These are phyloP conservation scores for Sylvicola fuscatus DNA, from an alignment of 2,888 invertebrate species.

Conservation along the genomic window DNA sequence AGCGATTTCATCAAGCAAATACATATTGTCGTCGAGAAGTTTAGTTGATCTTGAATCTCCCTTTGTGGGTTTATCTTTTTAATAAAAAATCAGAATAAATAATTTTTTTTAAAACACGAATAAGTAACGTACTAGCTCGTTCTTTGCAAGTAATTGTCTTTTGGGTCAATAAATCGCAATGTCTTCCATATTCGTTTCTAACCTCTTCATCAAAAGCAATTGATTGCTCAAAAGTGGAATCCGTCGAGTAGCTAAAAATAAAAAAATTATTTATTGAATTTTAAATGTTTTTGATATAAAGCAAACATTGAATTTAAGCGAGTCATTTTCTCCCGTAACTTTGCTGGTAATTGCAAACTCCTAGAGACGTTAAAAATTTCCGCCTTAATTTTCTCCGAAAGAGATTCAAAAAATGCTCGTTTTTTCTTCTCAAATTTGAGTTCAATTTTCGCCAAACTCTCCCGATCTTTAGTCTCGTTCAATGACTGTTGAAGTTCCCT, in stretches of 20 bases:
- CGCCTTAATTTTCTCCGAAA: constrained; percentile 53
- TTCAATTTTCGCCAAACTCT: constrained; percentile 48
- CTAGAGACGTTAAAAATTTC: constrained; percentile 65
- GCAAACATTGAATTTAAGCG: constrained; percentile 14
- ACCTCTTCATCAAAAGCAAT: constrained; percentile 44
- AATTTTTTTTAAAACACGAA: too few relatives aligned
- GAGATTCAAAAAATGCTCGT: constrained; percentile 36
- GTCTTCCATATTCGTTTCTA: constrained; percentile 53
- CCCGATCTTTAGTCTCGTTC: constrained; percentile 55
- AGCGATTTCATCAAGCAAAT: too few relatives aligned
- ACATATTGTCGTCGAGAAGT: too few relatives aligned
- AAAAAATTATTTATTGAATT: constrained; percentile 10
- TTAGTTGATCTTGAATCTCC: too few relatives aligned
- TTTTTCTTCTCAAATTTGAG: constrained; percentile 40
- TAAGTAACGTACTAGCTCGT: too few relatives aligned
- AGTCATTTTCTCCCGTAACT: not conserved
- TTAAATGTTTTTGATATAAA: constrained; percentile 31
- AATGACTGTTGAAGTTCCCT: constrained; percentile 46
- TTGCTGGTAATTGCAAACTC: constrained; percentile 52
- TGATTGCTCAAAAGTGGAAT: constrained; percentile 2
- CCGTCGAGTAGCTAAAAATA: not conserved
- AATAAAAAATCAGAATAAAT: too few relatives aligned
- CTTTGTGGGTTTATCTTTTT: too few relatives aligned
- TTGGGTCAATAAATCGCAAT: constrained; percentile 32
- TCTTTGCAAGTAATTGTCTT: too few relatives aligned